A percentile compares a stretch with the other conserved stretches of the same genome.
Evolutionary conservation across 1,140 invertebrate species (phyloP).

Genomic region (Saxidomus purpurata): DNA sequence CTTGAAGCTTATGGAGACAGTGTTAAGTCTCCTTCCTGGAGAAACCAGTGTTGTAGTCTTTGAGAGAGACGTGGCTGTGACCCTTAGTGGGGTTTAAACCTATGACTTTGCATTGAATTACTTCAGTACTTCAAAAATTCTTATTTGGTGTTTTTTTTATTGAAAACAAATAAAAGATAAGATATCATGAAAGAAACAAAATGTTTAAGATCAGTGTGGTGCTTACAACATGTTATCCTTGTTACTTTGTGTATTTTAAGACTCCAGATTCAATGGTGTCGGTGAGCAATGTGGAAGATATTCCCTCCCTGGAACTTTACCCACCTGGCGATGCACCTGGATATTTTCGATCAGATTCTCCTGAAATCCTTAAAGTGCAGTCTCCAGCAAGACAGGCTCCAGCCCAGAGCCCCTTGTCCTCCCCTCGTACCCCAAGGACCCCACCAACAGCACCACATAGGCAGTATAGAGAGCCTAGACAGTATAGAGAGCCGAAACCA

Average conservation of each 20-base stretch:
- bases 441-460: slow-evolving; percentile 19
- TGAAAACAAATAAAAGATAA: too few species aligned
- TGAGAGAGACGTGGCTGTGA: too few species aligned
- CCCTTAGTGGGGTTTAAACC: too few species aligned
- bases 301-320: slow-evolving; percentile 69
- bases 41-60: too few species aligned
- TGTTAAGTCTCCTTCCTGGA: too few species aligned
- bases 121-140: too few species aligned
- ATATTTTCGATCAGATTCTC: slow-evolving; percentile 59
- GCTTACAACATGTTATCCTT: background rate
- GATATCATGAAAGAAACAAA: too few species aligned
- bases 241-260: slow-evolving; percentile 47
- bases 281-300: slow-evolving; percentile 73
- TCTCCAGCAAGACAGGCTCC: background rate
- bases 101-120: too few species aligned
- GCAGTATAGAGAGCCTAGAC: background rate
- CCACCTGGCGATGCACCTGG: slow-evolving; percentile 52
- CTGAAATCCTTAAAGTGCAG: slow-evolving; percentile 67
- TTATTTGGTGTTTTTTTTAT: too few species aligned
- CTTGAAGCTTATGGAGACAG: too few species aligned
- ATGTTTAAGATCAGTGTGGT: too few species aligned
- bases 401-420: slow-evolving; percentile 28
- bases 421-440: slow-evolving; percentile 31
- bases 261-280: slow-evolving; percentile 77
- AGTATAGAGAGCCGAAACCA: background rate